A percentile compares a stretch with the other conserved stretches of the same genome.
phyloP scores from a whole-genome alignment of 2,113 vertebrate genomes.

The Lucifuga dentata region DNA sequence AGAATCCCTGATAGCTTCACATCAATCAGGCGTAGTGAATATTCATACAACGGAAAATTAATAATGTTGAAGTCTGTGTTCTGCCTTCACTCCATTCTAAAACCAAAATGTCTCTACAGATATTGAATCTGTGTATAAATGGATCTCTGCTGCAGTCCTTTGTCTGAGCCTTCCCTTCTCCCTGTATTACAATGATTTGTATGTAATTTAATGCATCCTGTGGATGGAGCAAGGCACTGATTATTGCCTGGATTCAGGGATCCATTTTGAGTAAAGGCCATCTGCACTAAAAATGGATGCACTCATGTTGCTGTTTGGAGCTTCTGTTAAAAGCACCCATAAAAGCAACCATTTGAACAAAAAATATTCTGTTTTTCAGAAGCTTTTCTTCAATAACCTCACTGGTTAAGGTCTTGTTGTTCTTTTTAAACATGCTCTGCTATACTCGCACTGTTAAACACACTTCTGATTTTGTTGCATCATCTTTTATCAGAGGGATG shows the following conservation, averaged over 20 bases:
- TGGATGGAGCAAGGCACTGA: conserved; percentile 20
- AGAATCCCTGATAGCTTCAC: no score
- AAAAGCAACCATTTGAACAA: conserved; percentile 14
- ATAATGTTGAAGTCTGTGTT: no score
- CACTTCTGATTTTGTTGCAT: neutral
- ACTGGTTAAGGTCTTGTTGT: no score
- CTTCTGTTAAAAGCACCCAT: conserved; percentile 38
- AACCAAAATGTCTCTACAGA: neutral
- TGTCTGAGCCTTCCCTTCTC: conserved; percentile 17
- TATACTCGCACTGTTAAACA: neutral
- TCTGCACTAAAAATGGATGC: conserved; percentile 52
- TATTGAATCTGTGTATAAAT: conserved; percentile 38
- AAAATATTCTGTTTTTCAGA: conserved; percentile 1
- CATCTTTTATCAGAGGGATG: conserved; percentile 88
- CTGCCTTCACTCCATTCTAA: neutral
- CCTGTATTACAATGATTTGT: conserved; percentile 41
- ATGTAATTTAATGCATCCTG: conserved; percentile 52
- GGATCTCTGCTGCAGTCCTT: conserved; percentile 5
- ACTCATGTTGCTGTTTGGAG: conserved; percentile 9
- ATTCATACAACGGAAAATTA: neutral
- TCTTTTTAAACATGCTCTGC: no score
- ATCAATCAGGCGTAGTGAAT: neutral
- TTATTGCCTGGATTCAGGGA: conserved; percentile 14
- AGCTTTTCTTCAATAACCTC: no score
- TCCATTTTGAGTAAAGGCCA: conserved; percentile 33